Evolutionary conservation across 2,113 vertebrate species (phyloP).

Genomic region (Eptatretus burgeri): DNA sequence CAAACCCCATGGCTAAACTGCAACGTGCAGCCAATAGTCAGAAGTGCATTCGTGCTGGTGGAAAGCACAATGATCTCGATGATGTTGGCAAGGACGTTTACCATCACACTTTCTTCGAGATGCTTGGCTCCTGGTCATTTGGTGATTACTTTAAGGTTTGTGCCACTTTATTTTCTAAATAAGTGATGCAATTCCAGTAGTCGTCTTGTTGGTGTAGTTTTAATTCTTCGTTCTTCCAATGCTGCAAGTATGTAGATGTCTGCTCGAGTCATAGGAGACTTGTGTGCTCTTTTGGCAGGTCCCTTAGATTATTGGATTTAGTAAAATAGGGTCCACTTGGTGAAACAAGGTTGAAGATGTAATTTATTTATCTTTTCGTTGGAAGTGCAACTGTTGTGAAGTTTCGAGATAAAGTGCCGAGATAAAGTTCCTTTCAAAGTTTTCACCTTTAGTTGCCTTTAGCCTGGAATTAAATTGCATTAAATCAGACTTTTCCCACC

Average conservation of each 20-base stretch:
- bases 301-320: neutral
- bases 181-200: neutral
- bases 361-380: too few relatives aligned
- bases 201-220: neutral
- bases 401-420: too few relatives aligned
- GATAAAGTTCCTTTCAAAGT: too few relatives aligned
- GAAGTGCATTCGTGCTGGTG: slow-evolving; percentile 82
- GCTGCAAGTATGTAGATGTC: neutral
- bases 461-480: too few relatives aligned
- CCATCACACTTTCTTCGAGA: slow-evolving; percentile 96
- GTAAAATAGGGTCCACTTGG: too few relatives aligned
- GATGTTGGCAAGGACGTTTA: slow-evolving; percentile 96
- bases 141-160: slow-evolving; percentile 93
- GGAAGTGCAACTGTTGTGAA: too few relatives aligned
- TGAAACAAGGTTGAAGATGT: too few relatives aligned
- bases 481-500: too few relatives aligned
- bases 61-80: slow-evolving; percentile 87
- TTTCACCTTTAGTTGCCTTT: too few relatives aligned
- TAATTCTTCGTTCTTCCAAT: neutral
- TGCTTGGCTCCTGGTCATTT: slow-evolving; percentile 96
- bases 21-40: slow-evolving; percentile 71
- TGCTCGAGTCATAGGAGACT: neutral
- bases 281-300: neutral
- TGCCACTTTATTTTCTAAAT: neutral
- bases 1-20: slow-evolving; percentile 62